These are phyloP conservation scores for Heliothis subflexa DNA, from an alignment of 1,140 invertebrate genomes.

Conservation along the genomic window DNA sequence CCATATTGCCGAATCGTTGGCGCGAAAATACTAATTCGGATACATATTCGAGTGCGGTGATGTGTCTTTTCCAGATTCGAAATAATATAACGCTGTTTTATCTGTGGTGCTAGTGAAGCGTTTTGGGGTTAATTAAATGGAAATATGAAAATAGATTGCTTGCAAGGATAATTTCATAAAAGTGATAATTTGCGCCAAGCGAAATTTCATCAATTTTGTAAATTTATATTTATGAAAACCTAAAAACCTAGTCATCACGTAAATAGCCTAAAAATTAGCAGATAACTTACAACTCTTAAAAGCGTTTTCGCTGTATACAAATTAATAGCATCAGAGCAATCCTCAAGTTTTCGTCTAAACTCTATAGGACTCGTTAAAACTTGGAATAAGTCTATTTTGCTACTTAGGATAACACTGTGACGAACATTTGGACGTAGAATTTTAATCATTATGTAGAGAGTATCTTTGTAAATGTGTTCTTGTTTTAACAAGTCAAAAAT, in stretches of 20 bases:
- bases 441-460: no score
- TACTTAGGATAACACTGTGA: slow-evolving; percentile 6
- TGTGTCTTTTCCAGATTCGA: slow-evolving; percentile 1
- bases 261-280: neutral
- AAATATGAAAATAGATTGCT: no score
- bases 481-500: no score
- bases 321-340: slow-evolving; percentile 25
- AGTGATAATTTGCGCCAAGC: no score
- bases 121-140: no score
- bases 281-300: neutral
- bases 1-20: slow-evolving; percentile 22
- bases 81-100: slow-evolving; percentile 1
- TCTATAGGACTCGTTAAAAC: slow-evolving; percentile 22
- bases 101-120: slow-evolving; percentile 21
- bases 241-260: neutral
- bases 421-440: neutral
- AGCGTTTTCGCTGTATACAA: neutral
- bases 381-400: slow-evolving; percentile 8
- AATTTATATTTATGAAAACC: no score
- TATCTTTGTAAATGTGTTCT: no score
- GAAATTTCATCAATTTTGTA: no score
- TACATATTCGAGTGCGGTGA: neutral
- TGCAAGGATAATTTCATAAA: no score
- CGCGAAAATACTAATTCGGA: slow-evolving; percentile 30
- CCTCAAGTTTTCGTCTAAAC: neutral